Evolutionary conservation across 2,113 vertebrate species (phyloP).

Genomic region (Gobiocypris rarus): DNA sequence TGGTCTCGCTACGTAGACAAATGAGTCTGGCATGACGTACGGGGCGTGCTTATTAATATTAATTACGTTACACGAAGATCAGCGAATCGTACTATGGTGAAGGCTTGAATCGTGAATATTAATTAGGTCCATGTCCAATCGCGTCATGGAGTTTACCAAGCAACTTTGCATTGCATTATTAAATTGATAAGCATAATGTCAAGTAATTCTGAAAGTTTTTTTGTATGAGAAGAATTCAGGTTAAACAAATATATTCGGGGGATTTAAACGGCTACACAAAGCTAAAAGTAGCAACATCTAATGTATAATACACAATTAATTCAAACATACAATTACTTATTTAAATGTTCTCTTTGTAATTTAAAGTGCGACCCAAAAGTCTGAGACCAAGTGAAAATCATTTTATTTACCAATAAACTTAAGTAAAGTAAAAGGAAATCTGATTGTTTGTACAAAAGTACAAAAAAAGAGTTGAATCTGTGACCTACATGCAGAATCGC

Average conservation of each 20-base stretch:
- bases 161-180: neutral
- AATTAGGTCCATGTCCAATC: neutral
- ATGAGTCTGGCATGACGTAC: neutral
- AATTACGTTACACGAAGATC: neutral
- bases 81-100: neutral
- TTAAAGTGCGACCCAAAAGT: neutral
- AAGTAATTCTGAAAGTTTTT: neutral
- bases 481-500: neutral
- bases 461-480: too few relatives aligned
- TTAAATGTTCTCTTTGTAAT: neutral
- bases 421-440: too few relatives aligned
- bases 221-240: neutral
- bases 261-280: neutral
- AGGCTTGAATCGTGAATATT: neutral
- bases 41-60: conserved; percentile 4
- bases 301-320: neutral
- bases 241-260: neutral
- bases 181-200: neutral
- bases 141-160: neutral
- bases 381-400: neutral
- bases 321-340: neutral
- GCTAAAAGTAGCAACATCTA: neutral
- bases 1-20: neutral
- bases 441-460: neutral
- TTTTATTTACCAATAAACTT: neutral